These are phyloP conservation scores for Leptinotarsa undecemlineata DNA, from an alignment of 1,140 invertebrate species.

Conservation along the genomic window DNA sequence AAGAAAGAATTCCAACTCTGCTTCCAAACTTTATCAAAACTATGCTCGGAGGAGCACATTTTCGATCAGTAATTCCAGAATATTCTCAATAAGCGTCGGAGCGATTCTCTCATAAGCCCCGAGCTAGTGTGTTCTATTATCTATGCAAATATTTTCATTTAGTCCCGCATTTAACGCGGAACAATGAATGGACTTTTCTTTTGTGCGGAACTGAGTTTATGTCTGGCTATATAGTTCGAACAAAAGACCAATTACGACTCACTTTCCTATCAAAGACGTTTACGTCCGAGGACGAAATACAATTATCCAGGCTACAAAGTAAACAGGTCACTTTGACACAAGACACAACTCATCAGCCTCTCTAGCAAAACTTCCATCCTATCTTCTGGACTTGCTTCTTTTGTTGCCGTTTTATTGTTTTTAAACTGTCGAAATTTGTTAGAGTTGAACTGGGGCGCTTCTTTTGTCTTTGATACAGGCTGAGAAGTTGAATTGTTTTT, in stretches of 20 bases:
- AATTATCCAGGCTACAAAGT: slow-evolving; percentile 37
- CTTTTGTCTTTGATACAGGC: slow-evolving; percentile 13
- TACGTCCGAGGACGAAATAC: slow-evolving; percentile 33
- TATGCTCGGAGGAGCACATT: background rate
- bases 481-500: background rate
- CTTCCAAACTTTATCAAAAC: background rate
- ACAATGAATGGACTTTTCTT: slow-evolving; percentile 2
- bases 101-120: background rate
- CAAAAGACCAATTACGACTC: slow-evolving; percentile 33
- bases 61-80: background rate
- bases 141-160: slow-evolving; percentile 27
- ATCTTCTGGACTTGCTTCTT: slow-evolving; percentile 17
- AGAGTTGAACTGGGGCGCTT: slow-evolving; percentile 6
- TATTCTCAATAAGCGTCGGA: background rate
- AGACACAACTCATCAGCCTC: slow-evolving; percentile 31
- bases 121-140: background rate
- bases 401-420: slow-evolving; percentile 22
- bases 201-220: slow-evolving; percentile 12
- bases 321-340: slow-evolving; percentile 37
- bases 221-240: slow-evolving; percentile 32
- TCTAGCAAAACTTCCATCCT: slow-evolving; percentile 13
- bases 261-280: slow-evolving; percentile 35
- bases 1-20: background rate
- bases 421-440: slow-evolving; percentile 27
- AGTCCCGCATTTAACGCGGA: background rate